Evolutionary conservation across 2,888 invertebrate genomes (phyloP).

Genomic region (Carpatolechia fugitivella): DNA sequence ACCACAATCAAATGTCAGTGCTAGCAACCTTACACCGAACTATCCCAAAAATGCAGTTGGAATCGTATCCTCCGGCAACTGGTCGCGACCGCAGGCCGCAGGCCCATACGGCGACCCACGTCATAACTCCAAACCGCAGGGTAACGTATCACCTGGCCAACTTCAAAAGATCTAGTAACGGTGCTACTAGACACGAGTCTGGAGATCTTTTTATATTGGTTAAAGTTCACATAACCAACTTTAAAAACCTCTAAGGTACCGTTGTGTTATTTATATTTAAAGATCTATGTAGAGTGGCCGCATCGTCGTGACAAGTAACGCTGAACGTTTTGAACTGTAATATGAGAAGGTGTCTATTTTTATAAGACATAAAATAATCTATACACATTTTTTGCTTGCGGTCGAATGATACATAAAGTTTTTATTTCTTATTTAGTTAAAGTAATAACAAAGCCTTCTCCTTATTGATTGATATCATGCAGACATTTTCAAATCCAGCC

Average conservation of each 20-base stretch:
- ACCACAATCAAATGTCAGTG: conserved; percentile 37
- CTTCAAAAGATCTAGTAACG: not conserved
- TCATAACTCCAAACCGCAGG: conserved; percentile 33
- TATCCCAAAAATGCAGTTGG: conserved; percentile 62
- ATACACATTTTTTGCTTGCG: conserved; percentile 31
- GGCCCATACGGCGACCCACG: conserved; percentile 44
- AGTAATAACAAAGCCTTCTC: not conserved
- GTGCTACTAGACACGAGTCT: too few relatives aligned
- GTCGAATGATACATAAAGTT: conserved; percentile 3
- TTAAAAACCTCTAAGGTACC: too few relatives aligned
- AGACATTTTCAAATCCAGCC: too few relatives aligned
- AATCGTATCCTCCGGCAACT: conserved; percentile 52
- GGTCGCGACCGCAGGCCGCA: conserved; percentile 56
- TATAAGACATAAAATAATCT: conserved; percentile 28
- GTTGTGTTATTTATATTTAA: not conserved
- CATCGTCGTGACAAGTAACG: conserved; percentile 30
- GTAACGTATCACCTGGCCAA: conserved; percentile 18
- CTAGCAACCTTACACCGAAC: conserved; percentile 45
- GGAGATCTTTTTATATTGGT: too few relatives aligned
- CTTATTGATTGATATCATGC: too few relatives aligned
- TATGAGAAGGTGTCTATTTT: conserved; percentile 33
- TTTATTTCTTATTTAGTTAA: too few relatives aligned
- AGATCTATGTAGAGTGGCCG: not conserved
- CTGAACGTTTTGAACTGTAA: conserved; percentile 38
- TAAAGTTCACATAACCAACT: too few relatives aligned